phyloP scores from a whole-genome alignment of 2,888 invertebrate species.

The Hirtodrosophila cameraria region DNA sequence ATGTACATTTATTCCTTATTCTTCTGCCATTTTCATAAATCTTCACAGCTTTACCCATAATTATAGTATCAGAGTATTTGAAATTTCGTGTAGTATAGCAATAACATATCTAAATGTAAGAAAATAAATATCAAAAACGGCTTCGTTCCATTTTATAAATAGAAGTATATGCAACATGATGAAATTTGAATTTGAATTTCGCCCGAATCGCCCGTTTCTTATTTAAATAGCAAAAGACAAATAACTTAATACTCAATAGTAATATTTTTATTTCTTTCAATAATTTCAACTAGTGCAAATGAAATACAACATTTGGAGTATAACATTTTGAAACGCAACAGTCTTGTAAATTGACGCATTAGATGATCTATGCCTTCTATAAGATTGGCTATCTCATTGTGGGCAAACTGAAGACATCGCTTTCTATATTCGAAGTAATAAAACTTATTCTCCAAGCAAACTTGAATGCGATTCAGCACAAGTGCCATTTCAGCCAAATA shows the following conservation, averaged over 20 bases:
- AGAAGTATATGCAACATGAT: no score
- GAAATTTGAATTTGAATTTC: no score
- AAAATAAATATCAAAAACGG: no score
- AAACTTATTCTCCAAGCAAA: constrained; percentile 69
- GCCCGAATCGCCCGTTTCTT: no score
- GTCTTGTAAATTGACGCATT: constrained; percentile 54
- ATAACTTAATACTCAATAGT: background rate
- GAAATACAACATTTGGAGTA: constrained; percentile 76
- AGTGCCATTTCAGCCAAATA: constrained; percentile 66
- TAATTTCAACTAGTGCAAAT: constrained; percentile 63
- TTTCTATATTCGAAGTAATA: constrained; percentile 64
- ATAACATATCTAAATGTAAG: no score
- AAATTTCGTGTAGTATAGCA: no score
- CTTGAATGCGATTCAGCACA: constrained; percentile 66
- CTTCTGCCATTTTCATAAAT: no score
- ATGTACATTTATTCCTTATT: no score
- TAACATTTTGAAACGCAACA: constrained; percentile 68
- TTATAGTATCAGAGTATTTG: no score
- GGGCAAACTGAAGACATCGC: constrained; percentile 57
- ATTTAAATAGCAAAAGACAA: constrained; percentile 8
- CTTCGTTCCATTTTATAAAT: no score
- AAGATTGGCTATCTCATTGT: constrained; percentile 60
- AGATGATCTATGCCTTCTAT: constrained; percentile 54
- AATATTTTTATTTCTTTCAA: constrained; percentile 13
- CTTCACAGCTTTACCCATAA: no score